A percentile compares a stretch with the other conserved stretches of the same genome.
phyloP scores from a whole-genome alignment of 2,888 invertebrate genomes.

The Clusia tigrina region DNA sequence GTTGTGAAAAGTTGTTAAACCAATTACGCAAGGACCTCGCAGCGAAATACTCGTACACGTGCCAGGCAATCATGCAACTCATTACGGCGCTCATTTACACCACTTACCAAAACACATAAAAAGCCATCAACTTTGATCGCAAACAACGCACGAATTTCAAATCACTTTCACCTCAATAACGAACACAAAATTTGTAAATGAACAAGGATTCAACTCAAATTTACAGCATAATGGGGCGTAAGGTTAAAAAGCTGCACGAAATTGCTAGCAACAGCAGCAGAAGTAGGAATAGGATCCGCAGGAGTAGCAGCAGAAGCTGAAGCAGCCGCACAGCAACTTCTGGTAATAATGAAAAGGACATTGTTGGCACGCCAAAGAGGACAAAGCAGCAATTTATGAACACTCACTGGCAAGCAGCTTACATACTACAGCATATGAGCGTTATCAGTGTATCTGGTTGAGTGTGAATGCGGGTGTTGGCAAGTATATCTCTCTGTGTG shows the following conservation, averaged over 20 bases:
- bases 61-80: slow-evolving; percentile 26
- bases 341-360: slow-evolving; percentile 30
- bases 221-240: slow-evolving; percentile 48
- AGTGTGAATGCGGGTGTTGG: slow-evolving; percentile 17
- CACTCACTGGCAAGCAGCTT: slow-evolving; percentile 5
- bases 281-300: background rate
- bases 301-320: background rate
- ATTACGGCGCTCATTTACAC: slow-evolving; percentile 29
- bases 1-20: no score
- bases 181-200: slow-evolving; percentile 55
- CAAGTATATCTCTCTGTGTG: background rate
- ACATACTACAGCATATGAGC: no score
- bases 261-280: background rate
- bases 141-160: slow-evolving; percentile 35
- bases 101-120: slow-evolving; percentile 24
- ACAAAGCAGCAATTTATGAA: slow-evolving; percentile 26
- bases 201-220: slow-evolving; percentile 53
- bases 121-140: background rate
- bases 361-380: background rate
- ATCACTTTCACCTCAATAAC: slow-evolving; percentile 33
- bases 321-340: background rate
- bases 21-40: background rate
- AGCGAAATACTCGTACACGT: background rate
- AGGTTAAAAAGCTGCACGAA: background rate
- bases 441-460: slow-evolving; percentile 12